phyloP scores from a whole-genome alignment of 2,888 invertebrate genomes.

The Acrobasis suavella region DNA sequence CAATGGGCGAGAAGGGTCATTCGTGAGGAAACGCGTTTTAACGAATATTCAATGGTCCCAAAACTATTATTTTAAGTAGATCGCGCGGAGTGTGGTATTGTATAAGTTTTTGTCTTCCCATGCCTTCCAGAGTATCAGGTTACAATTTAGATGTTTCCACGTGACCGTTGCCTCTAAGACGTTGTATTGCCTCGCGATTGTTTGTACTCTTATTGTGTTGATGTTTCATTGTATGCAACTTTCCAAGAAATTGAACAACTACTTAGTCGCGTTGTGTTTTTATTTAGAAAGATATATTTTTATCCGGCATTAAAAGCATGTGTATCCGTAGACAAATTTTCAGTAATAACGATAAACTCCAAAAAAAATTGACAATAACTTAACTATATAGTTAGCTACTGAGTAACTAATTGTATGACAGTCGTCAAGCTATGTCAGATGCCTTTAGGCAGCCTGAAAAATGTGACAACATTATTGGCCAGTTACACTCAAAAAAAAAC shows the following conservation, averaged over 20 bases:
- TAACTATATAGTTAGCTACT: too few relatives aligned
- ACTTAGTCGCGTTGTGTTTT: too few relatives aligned
- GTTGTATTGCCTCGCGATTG: not conserved
- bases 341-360: too few relatives aligned
- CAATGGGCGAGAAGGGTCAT: slow-evolving; percentile 30
- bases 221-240: not conserved
- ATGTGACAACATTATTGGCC: too few relatives aligned
- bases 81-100: not conserved
- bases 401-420: too few relatives aligned
- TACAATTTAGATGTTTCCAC: slow-evolving; percentile 9
- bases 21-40: slow-evolving; percentile 14
- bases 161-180: slow-evolving; percentile 12
- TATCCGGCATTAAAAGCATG: too few relatives aligned
- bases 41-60: not conserved
- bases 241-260: not conserved
- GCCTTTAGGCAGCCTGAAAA: too few relatives aligned
- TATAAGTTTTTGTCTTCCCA: slow-evolving; percentile 14
- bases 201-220: not conserved
- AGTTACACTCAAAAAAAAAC: too few relatives aligned
- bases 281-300: too few relatives aligned
- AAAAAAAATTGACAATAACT: too few relatives aligned
- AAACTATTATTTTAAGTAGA: slow-evolving; percentile 16
- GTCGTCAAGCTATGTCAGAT: too few relatives aligned
- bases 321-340: too few relatives aligned
- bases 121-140: slow-evolving; percentile 6